Conservation (phyloP, 2,888 invertebrate genomes). For the Scelioninae gen. 1 region DNA sequence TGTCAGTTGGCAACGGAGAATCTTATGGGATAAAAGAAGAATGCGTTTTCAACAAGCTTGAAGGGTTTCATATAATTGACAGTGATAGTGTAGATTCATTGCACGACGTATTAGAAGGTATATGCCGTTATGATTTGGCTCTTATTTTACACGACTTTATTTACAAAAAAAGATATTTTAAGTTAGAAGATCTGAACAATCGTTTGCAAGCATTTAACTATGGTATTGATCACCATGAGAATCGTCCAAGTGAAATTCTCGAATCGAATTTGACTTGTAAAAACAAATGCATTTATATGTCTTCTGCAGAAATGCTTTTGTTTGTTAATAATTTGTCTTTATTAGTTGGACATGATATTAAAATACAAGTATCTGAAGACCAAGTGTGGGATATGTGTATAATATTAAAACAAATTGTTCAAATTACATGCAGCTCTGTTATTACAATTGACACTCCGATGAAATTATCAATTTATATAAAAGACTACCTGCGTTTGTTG, state of each 20-base stretch:
- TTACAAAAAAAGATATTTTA: conserved; percentile 58
- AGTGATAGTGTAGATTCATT: conserved; percentile 69
- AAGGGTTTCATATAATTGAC: conserved; percentile 59
- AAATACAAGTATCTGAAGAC: conserved; percentile 48
- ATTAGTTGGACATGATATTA: conserved; percentile 41
- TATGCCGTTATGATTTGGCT: conserved; percentile 70
- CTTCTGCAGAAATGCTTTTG: conserved; percentile 38
- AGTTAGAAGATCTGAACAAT: conserved; percentile 58
- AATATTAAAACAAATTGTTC: conserved; percentile 60
- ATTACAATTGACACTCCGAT: conserved; percentile 30
- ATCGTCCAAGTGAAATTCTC: conserved; percentile 63
- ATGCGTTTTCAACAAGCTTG: conserved; percentile 62
- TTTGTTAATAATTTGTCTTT: conserved; percentile 15
- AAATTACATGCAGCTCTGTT: conserved; percentile 48
- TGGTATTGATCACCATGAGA: conserved; percentile 62
- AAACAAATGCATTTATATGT: conserved; percentile 63
- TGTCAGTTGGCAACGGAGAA: neutral
- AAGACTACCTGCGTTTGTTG: conserved; percentile 54
- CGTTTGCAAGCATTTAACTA: conserved; percentile 68
- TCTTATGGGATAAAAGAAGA: conserved; percentile 60
- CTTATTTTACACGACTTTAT: conserved; percentile 52
- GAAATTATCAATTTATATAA: conserved; percentile 46
- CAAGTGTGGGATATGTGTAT: conserved; percentile 66
- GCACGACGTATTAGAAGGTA: conserved; percentile 72
- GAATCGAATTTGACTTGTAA: conserved; percentile 44